Conservation (phyloP, 37 sponge, comb jelly and placozoan species). For the Theonella swinhoei region DNA sequence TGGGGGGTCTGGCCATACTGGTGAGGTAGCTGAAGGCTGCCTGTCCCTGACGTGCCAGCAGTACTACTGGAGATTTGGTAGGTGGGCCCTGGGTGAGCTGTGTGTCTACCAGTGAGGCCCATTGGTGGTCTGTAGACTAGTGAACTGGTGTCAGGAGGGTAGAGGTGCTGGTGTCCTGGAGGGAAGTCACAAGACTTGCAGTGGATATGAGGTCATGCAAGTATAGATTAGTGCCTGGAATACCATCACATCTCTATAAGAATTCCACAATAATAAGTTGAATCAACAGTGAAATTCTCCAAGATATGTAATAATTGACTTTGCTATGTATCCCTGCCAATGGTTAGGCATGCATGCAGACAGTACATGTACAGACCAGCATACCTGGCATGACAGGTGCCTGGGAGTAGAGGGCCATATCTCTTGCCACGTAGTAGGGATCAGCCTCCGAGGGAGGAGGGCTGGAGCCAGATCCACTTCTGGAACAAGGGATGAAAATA, state of each 20-base stretch:
- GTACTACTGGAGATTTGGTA: background rate
- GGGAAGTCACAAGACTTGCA: background rate
- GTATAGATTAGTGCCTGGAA: too few relatives aligned
- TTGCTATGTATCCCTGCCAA: too few relatives aligned
- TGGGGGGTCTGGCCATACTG: constrained; percentile 22
- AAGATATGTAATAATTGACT: too few relatives aligned
- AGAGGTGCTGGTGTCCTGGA: constrained; percentile 28
- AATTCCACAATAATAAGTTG: background rate
- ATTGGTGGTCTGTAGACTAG: constrained; percentile 18
- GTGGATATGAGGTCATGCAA: too few relatives aligned
- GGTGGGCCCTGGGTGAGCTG: background rate
- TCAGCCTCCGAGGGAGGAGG: background rate
- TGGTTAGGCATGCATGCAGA: too few relatives aligned
- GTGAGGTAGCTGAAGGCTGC: constrained; percentile 43
- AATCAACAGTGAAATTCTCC: background rate
- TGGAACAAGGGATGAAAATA: background rate
- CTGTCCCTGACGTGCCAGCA: background rate
- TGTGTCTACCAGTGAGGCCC: background rate
- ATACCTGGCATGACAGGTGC: background rate
- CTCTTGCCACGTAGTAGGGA: background rate
- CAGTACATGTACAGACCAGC: too few relatives aligned
- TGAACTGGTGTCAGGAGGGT: constrained; percentile 21
- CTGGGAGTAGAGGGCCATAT: background rate
- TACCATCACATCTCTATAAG: too few relatives aligned
- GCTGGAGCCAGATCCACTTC: background rate